Base-by-base conservation (phyloP, 2,113 vertebrate species). In the Chaetodon auriga region DNA sequence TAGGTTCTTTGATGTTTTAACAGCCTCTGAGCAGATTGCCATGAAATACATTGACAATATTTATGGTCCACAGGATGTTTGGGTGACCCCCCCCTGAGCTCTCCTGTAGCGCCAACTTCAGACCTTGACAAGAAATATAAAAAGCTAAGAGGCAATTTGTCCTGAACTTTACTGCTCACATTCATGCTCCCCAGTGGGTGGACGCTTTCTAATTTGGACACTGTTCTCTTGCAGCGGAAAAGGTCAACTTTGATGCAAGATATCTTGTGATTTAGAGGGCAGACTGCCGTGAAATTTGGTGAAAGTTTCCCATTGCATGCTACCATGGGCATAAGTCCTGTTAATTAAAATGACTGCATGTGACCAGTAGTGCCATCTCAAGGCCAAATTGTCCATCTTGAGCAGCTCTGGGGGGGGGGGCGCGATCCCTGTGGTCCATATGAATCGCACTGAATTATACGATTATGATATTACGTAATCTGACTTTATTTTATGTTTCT, bases 401-500 rank as follows among this genome's bases (percentile, higher is more conserved):
- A 30, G 30, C 30, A 30, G 30, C 30, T 30, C 30, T 30, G 30
- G 30, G 30, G 30, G 30, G 30, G 30, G 3, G 2, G 3, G 30
- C 30, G 3, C 30, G n/a, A n/a, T n/a, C 30, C 30, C 30, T 30
- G 30, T 43, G 41, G 41, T 43, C 41, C 41, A 43, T 43, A 49
- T 30, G 23, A 68, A 30, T 49, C 23, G 11, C 15, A 14, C 43
- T 49, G 19, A 61, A 61, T 49, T 36, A 36, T 6, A 4, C 41
- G 13, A 2, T 62, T 53, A 30, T 30, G 30, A 2, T 9, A 5
- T 2, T 51, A 21, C 4, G 49, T 57, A 15, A 18, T 53, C 11
- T 80, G 36, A 72, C 38, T 19, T 61, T 21, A 23, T 53, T 43
- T 55, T 64, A 9, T 75, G 21, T 76, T 30, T 65, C 25, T 35